These are phyloP conservation scores for Listronotus bonariensis DNA, from an alignment of 1,140 invertebrate genomes.

Conservation along the genomic window DNA sequence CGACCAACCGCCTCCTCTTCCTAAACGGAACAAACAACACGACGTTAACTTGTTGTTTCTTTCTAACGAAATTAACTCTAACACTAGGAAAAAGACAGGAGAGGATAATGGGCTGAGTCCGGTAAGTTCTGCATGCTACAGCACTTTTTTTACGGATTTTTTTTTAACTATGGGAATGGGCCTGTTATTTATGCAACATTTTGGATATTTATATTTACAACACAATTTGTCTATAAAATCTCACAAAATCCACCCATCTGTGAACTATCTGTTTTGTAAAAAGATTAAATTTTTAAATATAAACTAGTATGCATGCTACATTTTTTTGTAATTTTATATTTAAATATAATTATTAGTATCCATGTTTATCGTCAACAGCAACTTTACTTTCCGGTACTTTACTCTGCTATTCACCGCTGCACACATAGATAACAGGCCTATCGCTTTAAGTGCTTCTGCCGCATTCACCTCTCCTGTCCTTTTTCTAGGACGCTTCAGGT, in stretches of 20 bases:
- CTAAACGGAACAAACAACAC: constrained; percentile 46
- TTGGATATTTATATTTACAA: too few relatives aligned
- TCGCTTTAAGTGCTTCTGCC: too few relatives aligned
- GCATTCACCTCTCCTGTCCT: background rate
- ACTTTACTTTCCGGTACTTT: background rate
- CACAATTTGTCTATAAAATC: too few relatives aligned
- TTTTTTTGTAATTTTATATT: too few relatives aligned
- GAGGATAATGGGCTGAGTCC: background rate
- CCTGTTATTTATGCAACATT: constrained; percentile 15
- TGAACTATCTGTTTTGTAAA: too few relatives aligned
- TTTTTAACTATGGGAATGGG: constrained; percentile 2
- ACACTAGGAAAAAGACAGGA: background rate
- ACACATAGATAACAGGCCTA: too few relatives aligned
- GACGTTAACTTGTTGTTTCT: constrained; percentile 29
- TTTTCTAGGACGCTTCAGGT: constrained; percentile 19
- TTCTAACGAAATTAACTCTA: constrained; percentile 45
- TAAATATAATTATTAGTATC: too few relatives aligned
- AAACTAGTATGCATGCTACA: too few relatives aligned
- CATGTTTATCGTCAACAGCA: too few relatives aligned
- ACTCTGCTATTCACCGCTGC: background rate
- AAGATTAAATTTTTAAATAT: too few relatives aligned
- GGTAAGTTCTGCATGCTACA: background rate
- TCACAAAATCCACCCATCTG: too few relatives aligned
- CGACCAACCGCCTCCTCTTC: constrained; percentile 52
- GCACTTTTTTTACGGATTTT: too few relatives aligned